A percentile compares a stretch with the other conserved stretches of the same genome.
Evolutionary conservation across 1,140 invertebrate genomes (phyloP).

Genomic region (Notospermus geniculatus): DNA sequence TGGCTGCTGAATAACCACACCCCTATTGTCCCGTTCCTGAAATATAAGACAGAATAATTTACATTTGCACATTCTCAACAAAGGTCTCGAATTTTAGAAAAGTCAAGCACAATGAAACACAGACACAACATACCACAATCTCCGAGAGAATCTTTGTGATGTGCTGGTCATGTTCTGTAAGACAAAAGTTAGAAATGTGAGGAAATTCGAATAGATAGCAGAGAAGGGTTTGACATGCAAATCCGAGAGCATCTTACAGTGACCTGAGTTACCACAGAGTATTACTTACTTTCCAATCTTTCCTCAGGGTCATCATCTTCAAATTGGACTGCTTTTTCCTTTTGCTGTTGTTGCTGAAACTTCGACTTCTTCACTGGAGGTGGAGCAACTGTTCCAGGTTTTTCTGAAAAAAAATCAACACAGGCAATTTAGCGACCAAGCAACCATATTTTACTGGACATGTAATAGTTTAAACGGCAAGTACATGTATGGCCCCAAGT

Average conservation of each 20-base stretch:
- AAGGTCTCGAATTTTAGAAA: no score
- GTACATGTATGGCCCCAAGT: no score
- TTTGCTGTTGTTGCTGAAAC: slow-evolving; percentile 24
- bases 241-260: no score
- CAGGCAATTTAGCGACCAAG: not conserved
- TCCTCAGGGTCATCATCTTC: slow-evolving; percentile 24
- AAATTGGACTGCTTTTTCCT: slow-evolving; percentile 7
- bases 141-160: slow-evolving; percentile 36
- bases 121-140: slow-evolving; percentile 40
- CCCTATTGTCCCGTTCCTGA: no score
- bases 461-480: no score
- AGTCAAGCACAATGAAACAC: slow-evolving; percentile 22
- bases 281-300: slow-evolving; percentile 27
- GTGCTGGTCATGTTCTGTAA: slow-evolving; percentile 39
- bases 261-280: no score
- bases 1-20: slow-evolving; percentile 1
- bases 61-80: no score
- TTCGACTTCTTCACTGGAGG: slow-evolving; percentile 32
- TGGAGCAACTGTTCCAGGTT: not conserved
- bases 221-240: no score
- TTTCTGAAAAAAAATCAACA: slow-evolving; percentile 12
- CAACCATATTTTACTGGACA: no score
- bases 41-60: no score
- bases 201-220: no score
- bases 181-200: slow-evolving; percentile 13